Base-by-base conservation (phyloP, 2,797 vertebrate genomes). In the Rachycentron canadum region DNA sequence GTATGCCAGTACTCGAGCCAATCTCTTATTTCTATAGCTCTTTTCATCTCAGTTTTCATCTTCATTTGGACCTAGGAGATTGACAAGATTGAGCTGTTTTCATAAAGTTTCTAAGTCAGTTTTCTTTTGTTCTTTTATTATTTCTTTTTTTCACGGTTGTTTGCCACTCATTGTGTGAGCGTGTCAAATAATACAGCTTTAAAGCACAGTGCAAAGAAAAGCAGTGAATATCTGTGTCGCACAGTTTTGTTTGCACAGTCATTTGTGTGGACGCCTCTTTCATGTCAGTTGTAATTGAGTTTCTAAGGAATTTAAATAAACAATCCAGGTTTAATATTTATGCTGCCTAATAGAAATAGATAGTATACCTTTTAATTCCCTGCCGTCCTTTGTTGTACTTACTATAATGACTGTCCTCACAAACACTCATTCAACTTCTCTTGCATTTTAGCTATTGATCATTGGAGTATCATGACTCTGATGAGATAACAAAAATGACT, bases 1-100 rank as follows among this genome's bases (percentile, higher is more conserved):
- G 0, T 11, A 38, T 1, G 4, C 50, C 16, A 50, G n/a, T 13
- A 65, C 17, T 14, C 26, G 1, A 52, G 56, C 26, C 32, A 57
- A 57, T 60, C 25, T 72, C 53, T 56, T 71, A n/a, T 32, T 68
- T 23, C 0, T 57, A 70, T 82, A 11, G 41, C 79, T 82, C 58
- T 71, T 12, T 52, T 66, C 10, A 40, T 53, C 62, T 49, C 23
- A 3, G 5, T n/a, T 43, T 67, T 64, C n/a, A 43, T 74, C 65
- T 64, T 82, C 56, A 70, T 79, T 76, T 30, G 3, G 57, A 65
- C 32, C 25, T 4, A 10, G 4, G 34, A n/a, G 2, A 40, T 8
- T 68, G 76, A 70, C 40, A 79, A 19, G 25, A 57, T 1, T 43
- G 50, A 62, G 21, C 58, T 40, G 23, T 32, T 76, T 40, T 57